Evolutionary conservation across 2,888 invertebrate genomes (phyloP).

Genomic region (Trichogramma dendrolimi): DNA sequence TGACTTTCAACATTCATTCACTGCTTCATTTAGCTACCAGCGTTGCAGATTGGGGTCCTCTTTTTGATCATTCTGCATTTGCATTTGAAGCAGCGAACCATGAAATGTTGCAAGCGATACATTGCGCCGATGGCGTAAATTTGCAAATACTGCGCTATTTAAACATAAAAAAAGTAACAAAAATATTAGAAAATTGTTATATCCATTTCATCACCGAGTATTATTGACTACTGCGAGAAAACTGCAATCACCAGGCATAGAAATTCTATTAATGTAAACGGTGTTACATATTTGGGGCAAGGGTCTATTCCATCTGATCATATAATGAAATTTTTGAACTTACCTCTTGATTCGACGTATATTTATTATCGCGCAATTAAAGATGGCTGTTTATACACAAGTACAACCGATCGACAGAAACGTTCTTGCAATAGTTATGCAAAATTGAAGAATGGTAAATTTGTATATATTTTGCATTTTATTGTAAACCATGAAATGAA

Average conservation of each 20-base stretch:
- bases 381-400: constrained; percentile 8
- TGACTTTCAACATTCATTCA: constrained; percentile 25
- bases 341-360: neutral
- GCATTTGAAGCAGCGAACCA: constrained; percentile 21
- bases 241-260: neutral
- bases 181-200: constrained; percentile 1
- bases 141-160: constrained; percentile 7
- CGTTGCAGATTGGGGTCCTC: no score
- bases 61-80: constrained; percentile 15
- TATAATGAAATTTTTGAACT: neutral
- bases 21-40: constrained; percentile 21
- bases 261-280: neutral
- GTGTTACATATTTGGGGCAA: constrained; percentile 9
- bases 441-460: neutral
- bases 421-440: constrained; percentile 6
- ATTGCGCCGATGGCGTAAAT: constrained; percentile 13
- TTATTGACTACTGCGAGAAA: neutral
- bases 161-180: neutral
- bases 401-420: neutral
- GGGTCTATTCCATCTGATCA: neutral
- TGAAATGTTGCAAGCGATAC: constrained; percentile 12
- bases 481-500: neutral
- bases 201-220: neutral
- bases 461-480: constrained; percentile 7
- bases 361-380: neutral